phyloP scores from a whole-genome alignment of 1,140 invertebrate species.

The Apis dorsata region DNA sequence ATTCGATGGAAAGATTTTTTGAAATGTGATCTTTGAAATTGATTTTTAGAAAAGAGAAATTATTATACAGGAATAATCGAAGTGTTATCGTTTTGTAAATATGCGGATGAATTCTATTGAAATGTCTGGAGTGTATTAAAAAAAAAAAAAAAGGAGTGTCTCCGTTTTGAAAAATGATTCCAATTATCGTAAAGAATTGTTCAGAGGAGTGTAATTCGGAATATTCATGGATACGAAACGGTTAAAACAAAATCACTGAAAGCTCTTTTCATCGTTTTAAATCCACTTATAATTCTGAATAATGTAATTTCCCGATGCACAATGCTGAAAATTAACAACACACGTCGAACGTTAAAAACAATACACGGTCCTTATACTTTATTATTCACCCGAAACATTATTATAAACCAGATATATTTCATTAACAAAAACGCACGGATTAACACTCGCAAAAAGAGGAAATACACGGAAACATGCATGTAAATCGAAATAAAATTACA shows the following conservation, averaged over 20 bases:
- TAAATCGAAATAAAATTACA: background rate
- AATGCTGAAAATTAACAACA: constrained; percentile 19
- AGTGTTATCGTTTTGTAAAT: background rate
- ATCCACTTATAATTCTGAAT: constrained; percentile 15
- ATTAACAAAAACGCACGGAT: background rate
- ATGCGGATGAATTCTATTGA: background rate
- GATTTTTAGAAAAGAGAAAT: too few species aligned
- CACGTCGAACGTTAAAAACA: background rate
- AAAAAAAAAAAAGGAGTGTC: background rate
- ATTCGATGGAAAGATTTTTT: too few species aligned
- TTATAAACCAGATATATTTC: background rate
- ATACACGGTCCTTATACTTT: background rate
- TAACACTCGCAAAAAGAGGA: background rate
- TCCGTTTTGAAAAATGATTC: background rate
- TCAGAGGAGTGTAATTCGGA: background rate
- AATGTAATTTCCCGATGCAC: background rate
- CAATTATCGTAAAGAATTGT: background rate
- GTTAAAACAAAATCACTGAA: background rate
- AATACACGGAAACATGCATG: background rate
- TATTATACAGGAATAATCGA: background rate
- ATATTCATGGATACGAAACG: background rate
- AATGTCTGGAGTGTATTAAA: background rate
- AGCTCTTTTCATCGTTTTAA: constrained; percentile 14
- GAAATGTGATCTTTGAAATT: too few species aligned
- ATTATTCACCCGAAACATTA: constrained; percentile 2